phyloP scores from a whole-genome alignment of 2,888 invertebrate genomes.

The Magallana nippona region DNA sequence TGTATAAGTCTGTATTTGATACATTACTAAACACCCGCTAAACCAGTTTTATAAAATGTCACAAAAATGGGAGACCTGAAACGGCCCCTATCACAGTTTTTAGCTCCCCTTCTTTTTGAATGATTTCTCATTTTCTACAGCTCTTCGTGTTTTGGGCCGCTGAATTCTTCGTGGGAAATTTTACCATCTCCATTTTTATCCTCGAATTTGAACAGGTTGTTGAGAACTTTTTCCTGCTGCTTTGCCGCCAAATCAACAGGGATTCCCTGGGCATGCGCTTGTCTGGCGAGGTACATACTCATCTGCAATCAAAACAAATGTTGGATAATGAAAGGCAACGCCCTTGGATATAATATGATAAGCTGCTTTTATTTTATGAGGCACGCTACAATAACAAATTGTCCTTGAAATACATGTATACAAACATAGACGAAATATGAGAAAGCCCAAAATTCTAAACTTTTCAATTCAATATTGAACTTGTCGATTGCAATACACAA shows the following conservation, averaged over 20 bases:
- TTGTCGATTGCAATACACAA: not conserved
- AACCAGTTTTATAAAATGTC: too few species aligned
- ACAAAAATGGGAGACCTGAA: not conserved
- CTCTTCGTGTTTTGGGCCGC: constrained; percentile 98
- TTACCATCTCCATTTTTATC: constrained; percentile 97
- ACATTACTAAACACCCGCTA: too few species aligned
- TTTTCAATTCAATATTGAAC: too few species aligned
- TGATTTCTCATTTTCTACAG: constrained; percentile 83
- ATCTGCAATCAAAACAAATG: constrained; percentile 84
- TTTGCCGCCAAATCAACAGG: constrained; percentile 86
- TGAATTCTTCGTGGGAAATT: constrained; percentile 97
- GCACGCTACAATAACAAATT: not conserved
- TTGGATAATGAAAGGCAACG: constrained; percentile 6
- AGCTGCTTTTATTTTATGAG: not conserved
- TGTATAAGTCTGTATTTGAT: too few species aligned
- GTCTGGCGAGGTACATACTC: constrained; percentile 93
- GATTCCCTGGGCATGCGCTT: constrained; percentile 90
- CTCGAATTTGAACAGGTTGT: constrained; percentile 98
- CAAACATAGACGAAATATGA: too few species aligned
- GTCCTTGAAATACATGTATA: not conserved
- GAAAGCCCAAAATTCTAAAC: too few species aligned
- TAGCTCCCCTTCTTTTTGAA: not conserved
- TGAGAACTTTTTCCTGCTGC: constrained; percentile 94
- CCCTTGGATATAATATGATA: not conserved
- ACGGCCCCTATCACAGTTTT: not conserved